These are phyloP conservation scores for Lampropteryx suffumata DNA, from an alignment of 2,888 invertebrate genomes.

Conservation along the genomic window DNA sequence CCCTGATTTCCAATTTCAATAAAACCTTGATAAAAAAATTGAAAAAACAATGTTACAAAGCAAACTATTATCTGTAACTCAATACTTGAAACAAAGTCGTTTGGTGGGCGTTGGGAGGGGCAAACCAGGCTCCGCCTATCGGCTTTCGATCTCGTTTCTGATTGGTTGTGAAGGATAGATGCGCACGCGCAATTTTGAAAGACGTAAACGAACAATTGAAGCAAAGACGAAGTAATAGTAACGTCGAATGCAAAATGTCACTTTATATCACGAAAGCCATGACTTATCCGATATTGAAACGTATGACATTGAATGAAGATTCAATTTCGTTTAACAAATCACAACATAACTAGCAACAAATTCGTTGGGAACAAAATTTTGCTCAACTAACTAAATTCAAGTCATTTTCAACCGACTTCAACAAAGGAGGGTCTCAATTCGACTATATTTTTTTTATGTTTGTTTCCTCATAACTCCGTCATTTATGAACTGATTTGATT, in stretches of 20 bases:
- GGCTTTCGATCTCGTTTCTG: slow-evolving; percentile 45
- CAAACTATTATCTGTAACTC: slow-evolving; percentile 67
- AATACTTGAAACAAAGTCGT: slow-evolving; percentile 58
- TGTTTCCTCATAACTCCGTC: too few relatives aligned
- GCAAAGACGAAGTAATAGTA: slow-evolving; percentile 31
- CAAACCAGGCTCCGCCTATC: slow-evolving; percentile 48
- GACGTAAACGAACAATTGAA: slow-evolving; percentile 63
- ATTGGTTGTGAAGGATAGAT: slow-evolving; percentile 57
- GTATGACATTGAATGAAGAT: not conserved
- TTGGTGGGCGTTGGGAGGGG: slow-evolving; percentile 63
- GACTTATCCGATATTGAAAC: not conserved
- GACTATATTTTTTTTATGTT: too few relatives aligned
- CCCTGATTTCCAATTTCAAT: slow-evolving; percentile 53
- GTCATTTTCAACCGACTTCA: too few relatives aligned
- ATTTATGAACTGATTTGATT: too few relatives aligned
- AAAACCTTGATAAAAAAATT: slow-evolving; percentile 53
- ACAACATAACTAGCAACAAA: too few relatives aligned
- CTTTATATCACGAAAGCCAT: not conserved
- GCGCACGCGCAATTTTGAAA: slow-evolving; percentile 61
- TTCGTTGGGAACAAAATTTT: too few relatives aligned
- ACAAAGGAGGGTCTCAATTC: too few relatives aligned
- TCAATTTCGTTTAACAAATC: too few relatives aligned
- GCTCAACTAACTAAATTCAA: too few relatives aligned
- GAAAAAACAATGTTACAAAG: slow-evolving; percentile 44
- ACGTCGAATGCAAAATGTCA: not conserved